These are phyloP conservation scores for Branchinecta lynchi DNA, from an alignment of 1,140 invertebrate species.

Conservation along the genomic window DNA sequence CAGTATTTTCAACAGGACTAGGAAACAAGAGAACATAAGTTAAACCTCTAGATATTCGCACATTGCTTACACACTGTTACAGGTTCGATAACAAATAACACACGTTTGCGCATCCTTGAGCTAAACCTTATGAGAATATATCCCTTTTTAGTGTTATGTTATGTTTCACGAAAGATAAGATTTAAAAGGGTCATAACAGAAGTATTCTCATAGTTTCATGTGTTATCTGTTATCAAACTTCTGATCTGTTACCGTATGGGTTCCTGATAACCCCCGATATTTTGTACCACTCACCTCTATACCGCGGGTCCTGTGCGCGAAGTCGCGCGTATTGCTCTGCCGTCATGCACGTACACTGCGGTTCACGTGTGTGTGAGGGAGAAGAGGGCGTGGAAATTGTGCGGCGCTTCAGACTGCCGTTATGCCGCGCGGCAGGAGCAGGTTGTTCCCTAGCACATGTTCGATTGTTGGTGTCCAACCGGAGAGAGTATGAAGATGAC, in stretches of 20 bases:
- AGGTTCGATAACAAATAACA: too few relatives aligned
- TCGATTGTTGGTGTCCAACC: slow-evolving; percentile 49
- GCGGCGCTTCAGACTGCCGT: slow-evolving; percentile 49
- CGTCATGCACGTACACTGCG: slow-evolving; percentile 88
- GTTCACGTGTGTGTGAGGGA: slow-evolving; percentile 68
- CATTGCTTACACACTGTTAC: too few relatives aligned
- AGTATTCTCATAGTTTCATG: too few relatives aligned
- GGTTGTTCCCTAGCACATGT: slow-evolving; percentile 14
- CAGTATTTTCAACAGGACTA: too few relatives aligned
- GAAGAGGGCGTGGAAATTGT: slow-evolving; percentile 84
- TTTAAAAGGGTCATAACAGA: too few relatives aligned
- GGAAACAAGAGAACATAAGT: too few relatives aligned
- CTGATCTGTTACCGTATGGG: neutral
- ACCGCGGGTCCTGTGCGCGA: slow-evolving; percentile 63
- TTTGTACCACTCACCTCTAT: slow-evolving; percentile 40
- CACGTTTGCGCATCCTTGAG: too few relatives aligned
- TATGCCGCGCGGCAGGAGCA: slow-evolving; percentile 23
- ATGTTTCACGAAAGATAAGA: neutral
- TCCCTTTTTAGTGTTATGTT: neutral
- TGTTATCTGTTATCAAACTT: neutral
- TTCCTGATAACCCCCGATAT: neutral
- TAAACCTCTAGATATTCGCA: too few relatives aligned
- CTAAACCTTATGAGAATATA: too few relatives aligned
- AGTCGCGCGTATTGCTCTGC: slow-evolving; percentile 75
- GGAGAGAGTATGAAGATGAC: slow-evolving; percentile 85